Evolutionary conservation across 2,888 invertebrate species (phyloP).

Genomic region (Griposia aprilina): DNA sequence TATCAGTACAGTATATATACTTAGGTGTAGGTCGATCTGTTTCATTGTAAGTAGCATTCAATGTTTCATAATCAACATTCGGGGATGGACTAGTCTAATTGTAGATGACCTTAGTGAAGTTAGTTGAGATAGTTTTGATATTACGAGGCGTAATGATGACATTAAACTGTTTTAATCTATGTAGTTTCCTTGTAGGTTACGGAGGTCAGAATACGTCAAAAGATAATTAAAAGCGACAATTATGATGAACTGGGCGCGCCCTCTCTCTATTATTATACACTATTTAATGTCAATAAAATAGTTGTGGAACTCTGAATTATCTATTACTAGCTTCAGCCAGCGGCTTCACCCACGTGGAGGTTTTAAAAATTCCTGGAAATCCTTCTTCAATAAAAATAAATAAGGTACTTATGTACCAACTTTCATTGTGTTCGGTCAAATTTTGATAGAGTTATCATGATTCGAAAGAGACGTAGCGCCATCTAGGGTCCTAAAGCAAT

Average conservation of each 20-base stretch:
- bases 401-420: too few relatives aligned
- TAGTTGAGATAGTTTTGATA: conserved; percentile 29
- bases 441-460: too few relatives aligned
- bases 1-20: conserved; percentile 84
- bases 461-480: too few relatives aligned
- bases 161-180: conserved; percentile 22
- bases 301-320: too few relatives aligned
- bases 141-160: conserved; percentile 32
- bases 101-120: conserved; percentile 55
- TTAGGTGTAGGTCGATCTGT: conserved; percentile 80
- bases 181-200: conserved; percentile 23
- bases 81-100: conserved; percentile 82
- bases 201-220: conserved; percentile 29
- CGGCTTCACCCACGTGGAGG: too few relatives aligned
- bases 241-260: too few relatives aligned
- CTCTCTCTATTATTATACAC: background rate
- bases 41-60: conserved; percentile 78
- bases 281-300: background rate
- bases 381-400: too few relatives aligned
- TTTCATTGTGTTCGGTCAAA: too few relatives aligned
- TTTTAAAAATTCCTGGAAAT: too few relatives aligned
- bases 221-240: background rate
- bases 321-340: too few relatives aligned
- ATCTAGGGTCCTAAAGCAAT: too few relatives aligned
- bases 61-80: conserved; percentile 81